Conservation (phyloP, 2,797 vertebrate species). For the Euphonia xanthogaster region DNA sequence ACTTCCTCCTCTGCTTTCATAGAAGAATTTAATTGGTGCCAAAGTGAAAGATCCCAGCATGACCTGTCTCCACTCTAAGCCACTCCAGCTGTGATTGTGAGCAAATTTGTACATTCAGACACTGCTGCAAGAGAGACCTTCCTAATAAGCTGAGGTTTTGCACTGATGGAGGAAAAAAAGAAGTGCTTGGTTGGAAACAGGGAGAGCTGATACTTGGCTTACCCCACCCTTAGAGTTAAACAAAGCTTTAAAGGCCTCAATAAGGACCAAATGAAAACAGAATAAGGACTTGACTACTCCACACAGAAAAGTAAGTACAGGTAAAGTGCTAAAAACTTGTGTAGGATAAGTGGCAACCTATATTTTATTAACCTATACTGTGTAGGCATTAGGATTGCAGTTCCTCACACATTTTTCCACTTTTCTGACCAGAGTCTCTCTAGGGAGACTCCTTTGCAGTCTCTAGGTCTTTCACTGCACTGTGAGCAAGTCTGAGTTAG, state of each 20-base stretch:
- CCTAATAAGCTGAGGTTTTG: constrained; percentile 46
- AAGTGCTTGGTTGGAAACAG: neutral
- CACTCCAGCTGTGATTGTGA: constrained; percentile 31
- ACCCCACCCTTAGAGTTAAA: neutral
- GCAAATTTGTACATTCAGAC: constrained; percentile 36
- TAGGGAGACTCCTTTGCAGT: neutral
- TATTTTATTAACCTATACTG: neutral
- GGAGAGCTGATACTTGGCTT: neutral
- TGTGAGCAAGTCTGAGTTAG: neutral
- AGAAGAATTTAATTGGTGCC: constrained; percentile 55
- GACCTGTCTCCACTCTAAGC: constrained; percentile 33
- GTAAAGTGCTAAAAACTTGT: neutral
- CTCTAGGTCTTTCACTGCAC: neutral
- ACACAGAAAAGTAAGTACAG: neutral
- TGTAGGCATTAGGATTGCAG: neutral
- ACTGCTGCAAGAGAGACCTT: constrained; percentile 19
- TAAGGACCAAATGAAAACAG: neutral
- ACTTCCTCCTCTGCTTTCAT: constrained; percentile 35
- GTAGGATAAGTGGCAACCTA: neutral
- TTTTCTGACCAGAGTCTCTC: neutral
- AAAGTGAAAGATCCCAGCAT: constrained; percentile 54
- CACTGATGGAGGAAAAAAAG: neutral
- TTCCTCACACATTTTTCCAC: neutral
- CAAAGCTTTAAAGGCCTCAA: neutral
- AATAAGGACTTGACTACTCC: neutral